Evolutionary conservation across 2,797 vertebrate species (phyloP), one percentile per base, ranked within the genome.

Genomic region (Salarias fasciatus): DNA sequence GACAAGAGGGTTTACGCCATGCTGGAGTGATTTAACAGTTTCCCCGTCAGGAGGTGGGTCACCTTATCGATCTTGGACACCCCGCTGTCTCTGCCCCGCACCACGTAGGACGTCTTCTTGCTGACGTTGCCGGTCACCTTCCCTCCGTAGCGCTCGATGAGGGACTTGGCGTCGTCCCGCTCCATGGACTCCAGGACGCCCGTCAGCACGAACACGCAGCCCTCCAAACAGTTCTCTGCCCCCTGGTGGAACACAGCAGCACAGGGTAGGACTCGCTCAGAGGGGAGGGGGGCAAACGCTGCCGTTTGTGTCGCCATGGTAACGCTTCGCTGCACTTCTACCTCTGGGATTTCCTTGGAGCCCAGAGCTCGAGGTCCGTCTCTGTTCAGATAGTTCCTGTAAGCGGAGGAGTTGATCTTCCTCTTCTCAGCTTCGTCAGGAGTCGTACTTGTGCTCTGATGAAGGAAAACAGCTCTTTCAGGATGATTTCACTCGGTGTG

Each of bases 161-260:
- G 87, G 66, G 94, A 86, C 84, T 96, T 99, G 53, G 95, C 94
- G 3, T 96, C 97, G 0, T 99, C 97, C 28, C 97, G 88, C 76
- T 99, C 98, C 85, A 99, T 95, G 1, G 95, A 98, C 91, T 99
- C 97, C 82, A 99, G 70, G 54, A 99, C 94, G 0, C 98, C 98
- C 0, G 98, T 99, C 88, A 99, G 88, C 37, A 99, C 98, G 70
- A 99, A 99, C 0, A 91, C 95, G 69, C 97, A 92, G 12, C 95
- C 96, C 88, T 99, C 98, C 90, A 99, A 85, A 85, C 97, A 98
- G 90, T 99, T 99, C 53, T 99, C 98, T 63, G 90, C 95, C 74
- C 96, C 98, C 98, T 99, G 83, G 62, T 35, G 6, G 35, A 6
- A 5, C 50, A 58, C 15, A 48, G 5, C 10, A 40, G 5, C 4